Evolutionary conservation across 2,113 vertebrate species (phyloP).

Genomic region (Microcebus tavaratra): DNA sequence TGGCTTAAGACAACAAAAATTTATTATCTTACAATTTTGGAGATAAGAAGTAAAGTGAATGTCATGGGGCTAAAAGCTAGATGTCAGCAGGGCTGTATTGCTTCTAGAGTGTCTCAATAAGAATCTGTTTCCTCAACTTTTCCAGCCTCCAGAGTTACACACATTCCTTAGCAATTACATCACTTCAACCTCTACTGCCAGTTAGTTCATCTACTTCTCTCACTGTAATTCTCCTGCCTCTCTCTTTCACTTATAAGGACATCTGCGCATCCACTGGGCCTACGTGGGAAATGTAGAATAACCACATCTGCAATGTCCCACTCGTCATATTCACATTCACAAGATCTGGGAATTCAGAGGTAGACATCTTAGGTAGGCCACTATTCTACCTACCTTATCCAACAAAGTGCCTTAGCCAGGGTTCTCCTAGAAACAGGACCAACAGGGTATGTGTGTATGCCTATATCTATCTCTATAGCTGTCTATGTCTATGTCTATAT

Average conservation of each 20-base stretch:
- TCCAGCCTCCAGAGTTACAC: background rate
- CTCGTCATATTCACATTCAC: background rate
- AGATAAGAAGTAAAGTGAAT: background rate
- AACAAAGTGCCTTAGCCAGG: background rate
- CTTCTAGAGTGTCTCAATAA: background rate
- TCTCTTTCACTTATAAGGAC: background rate
- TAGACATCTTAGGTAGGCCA: background rate
- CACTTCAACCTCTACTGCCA: background rate
- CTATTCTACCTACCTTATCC: background rate
- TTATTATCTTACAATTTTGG: background rate
- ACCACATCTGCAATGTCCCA: background rate
- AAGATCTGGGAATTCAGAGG: background rate
- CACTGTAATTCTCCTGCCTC: background rate
- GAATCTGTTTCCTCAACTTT: background rate
- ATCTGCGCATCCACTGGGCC: rapidly evolving
- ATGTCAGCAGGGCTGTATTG: background rate
- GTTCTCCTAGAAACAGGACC: background rate
- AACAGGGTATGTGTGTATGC: background rate
- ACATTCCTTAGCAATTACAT: background rate
- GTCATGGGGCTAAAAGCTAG: background rate
- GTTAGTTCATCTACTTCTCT: background rate
- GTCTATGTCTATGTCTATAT: rapidly evolving
- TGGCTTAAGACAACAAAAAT: background rate
- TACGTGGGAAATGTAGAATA: background rate
- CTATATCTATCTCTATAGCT: background rate